Evolutionary conservation across 2,113 vertebrate genomes (phyloP).

Genomic region (Lampris incognitus): DNA sequence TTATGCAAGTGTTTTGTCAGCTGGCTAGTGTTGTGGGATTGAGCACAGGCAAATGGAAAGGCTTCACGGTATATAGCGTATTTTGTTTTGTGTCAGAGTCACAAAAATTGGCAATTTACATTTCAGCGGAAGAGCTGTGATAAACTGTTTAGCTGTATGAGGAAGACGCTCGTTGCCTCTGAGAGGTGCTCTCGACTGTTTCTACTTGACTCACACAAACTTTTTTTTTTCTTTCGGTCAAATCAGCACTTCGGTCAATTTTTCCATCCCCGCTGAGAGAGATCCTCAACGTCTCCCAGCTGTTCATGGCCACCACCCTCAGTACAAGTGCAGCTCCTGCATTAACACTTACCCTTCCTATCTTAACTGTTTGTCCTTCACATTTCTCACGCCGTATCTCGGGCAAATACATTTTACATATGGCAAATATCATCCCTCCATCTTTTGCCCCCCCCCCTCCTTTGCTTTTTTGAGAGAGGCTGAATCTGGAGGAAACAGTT

Average conservation of each 20-base stretch:
- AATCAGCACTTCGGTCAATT: slow-evolving; percentile 48
- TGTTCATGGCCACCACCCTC: slow-evolving; percentile 55
- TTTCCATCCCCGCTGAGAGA: slow-evolving; percentile 44
- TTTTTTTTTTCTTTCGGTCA: slow-evolving; percentile 35
- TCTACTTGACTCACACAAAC: slow-evolving; percentile 48
- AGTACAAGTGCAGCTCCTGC: slow-evolving; percentile 21
- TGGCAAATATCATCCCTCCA: no score
- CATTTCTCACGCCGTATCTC: no score
- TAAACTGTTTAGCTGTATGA: slow-evolving; percentile 60
- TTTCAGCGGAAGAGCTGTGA: slow-evolving; percentile 41
- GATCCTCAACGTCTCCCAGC: slow-evolving; percentile 58
- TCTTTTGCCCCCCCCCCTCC: background rate
- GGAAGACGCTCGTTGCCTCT: slow-evolving; percentile 23
- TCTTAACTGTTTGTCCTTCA: background rate
- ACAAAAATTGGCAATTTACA: slow-evolving; percentile 48
- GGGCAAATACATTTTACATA: no score
- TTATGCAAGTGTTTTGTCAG: background rate
- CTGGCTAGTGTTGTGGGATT: slow-evolving; percentile 13
- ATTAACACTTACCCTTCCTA: slow-evolving; percentile 4
- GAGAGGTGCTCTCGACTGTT: slow-evolving; percentile 33
- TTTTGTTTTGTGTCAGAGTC: slow-evolving; percentile 16
- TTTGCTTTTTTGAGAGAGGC: background rate
- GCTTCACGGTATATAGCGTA: background rate
- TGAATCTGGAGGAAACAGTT: slow-evolving; percentile 10
- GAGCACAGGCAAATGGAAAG: slow-evolving; percentile 24